Evolutionary conservation across 2,113 vertebrate genomes (phyloP).

Genomic region (Cheilinus undulatus): DNA sequence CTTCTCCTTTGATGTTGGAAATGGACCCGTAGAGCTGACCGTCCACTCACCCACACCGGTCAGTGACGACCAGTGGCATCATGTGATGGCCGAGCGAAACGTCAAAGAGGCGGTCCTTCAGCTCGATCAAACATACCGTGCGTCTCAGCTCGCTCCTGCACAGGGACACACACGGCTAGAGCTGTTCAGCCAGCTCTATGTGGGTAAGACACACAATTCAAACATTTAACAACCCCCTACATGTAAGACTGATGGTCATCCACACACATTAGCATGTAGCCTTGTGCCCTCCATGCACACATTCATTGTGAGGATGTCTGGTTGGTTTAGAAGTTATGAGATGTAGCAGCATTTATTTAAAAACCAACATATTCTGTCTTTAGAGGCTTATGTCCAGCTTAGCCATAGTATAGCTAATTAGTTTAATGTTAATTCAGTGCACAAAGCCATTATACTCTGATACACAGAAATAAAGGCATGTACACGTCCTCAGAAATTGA

Average conservation of each 20-base stretch:
- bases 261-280: too few species aligned
- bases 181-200: conserved; percentile 96
- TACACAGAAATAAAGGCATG: background rate
- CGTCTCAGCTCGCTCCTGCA: conserved; percentile 86
- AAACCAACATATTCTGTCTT: background rate
- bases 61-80: conserved; percentile 98
- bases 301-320: conserved; percentile 16
- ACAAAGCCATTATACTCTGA: background rate
- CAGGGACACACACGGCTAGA: conserved; percentile 96
- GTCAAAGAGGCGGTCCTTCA: conserved; percentile 94
- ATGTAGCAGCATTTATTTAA: background rate
- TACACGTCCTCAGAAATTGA: conserved; percentile 22
- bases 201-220: conserved; percentile 87
- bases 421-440: conserved; percentile 52
- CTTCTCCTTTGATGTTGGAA: conserved; percentile 97
- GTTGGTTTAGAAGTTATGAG: background rate
- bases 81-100: conserved; percentile 91
- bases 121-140: conserved; percentile 89
- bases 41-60: conserved; percentile 87
- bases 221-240: background rate
- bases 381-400: background rate
- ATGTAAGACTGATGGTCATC: conserved; percentile 8
- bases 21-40: conserved; percentile 91
- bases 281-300: too few species aligned
- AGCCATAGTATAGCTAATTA: background rate